Percentiles rank a stretch among this genome's conserved stretches.
phyloP scores from a whole-genome alignment of 2,113 vertebrate genomes.

The Phalacrocorax brasilianus region DNA sequence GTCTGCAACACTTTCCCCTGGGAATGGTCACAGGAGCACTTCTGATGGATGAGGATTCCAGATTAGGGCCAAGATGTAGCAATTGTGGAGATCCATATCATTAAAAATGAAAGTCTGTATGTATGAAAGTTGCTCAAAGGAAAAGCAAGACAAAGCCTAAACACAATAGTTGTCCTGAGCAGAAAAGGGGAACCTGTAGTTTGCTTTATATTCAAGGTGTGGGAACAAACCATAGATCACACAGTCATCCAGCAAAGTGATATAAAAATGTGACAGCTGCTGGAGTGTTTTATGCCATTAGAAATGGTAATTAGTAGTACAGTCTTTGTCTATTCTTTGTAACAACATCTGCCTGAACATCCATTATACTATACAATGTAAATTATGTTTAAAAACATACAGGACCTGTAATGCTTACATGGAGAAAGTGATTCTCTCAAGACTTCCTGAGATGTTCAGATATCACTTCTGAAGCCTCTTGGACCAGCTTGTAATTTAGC shows the following conservation, averaged over 20 bases:
- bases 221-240: background rate
- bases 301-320: constrained; percentile 13
- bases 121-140: background rate
- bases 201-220: background rate
- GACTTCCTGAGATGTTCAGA: background rate
- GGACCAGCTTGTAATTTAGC: background rate
- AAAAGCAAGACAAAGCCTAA: background rate
- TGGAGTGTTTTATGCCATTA: constrained; percentile 13
- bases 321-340: background rate
- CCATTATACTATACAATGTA: background rate
- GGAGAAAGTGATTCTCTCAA: background rate
- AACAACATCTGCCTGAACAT: constrained; percentile 11
- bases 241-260: background rate
- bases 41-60: background rate
- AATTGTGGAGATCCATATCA: background rate
- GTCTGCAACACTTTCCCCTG: background rate
- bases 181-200: background rate
- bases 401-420: background rate
- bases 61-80: background rate
- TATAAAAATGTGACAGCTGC: background rate
- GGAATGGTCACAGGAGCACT: background rate
- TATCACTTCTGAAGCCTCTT: background rate
- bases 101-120: background rate
- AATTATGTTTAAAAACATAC: background rate
- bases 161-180: background rate